Conservation (phyloP, 1,140 invertebrate species). For the Popillia japonica region DNA sequence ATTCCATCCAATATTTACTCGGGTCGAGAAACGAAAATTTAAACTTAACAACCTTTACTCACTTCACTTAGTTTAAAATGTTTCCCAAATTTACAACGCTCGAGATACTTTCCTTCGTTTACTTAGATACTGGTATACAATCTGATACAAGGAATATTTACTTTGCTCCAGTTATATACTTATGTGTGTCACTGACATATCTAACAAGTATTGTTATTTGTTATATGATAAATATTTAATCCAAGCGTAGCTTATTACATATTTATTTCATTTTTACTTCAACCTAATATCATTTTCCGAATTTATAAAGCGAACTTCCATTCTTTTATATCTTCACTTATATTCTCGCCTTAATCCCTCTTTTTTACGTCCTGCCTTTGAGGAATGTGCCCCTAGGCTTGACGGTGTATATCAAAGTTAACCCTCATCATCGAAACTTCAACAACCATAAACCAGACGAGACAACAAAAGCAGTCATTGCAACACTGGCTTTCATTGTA, state of each 20-base stretch:
- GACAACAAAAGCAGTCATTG: conserved; percentile 5
- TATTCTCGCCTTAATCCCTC: not conserved
- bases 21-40: not conserved
- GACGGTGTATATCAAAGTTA: not conserved
- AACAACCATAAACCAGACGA: conserved; percentile 14
- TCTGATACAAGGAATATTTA: not conserved
- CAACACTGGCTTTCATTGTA: too few relatives aligned
- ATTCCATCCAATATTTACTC: conserved; percentile 22
- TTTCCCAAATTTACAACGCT: not conserved
- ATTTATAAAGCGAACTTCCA: not conserved
- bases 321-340: not conserved
- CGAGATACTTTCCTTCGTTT: not conserved
- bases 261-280: not conserved
- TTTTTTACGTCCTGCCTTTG: not conserved
- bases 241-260: not conserved
- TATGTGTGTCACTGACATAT: not conserved
- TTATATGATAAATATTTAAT: not conserved
- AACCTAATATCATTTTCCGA: not conserved
- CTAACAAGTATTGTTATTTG: not conserved
- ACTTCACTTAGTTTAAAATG: not conserved
- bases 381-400: not conserved
- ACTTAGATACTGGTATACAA: not conserved
- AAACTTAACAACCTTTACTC: conserved; percentile 23
- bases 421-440: conserved; percentile 21
- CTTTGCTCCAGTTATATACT: not conserved